Evolutionary conservation across 2,888 invertebrate species (phyloP).

Genomic region (Macrophya annulata): DNA sequence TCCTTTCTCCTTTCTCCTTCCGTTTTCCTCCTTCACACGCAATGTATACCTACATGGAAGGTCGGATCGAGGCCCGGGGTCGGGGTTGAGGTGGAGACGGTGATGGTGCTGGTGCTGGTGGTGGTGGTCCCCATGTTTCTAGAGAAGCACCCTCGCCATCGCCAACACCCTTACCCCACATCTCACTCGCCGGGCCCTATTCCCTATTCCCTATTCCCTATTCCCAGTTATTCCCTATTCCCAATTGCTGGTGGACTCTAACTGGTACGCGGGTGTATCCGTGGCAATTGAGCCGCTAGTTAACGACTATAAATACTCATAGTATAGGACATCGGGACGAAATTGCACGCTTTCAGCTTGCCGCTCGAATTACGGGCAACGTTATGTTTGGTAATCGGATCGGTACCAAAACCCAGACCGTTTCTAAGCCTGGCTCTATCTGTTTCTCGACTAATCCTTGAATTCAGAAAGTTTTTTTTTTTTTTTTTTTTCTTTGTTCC

Average conservation of each 20-base stretch:
- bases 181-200: not conserved
- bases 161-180: not conserved
- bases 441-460: not conserved
- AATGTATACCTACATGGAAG: slow-evolving; percentile 60
- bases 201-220: slow-evolving; percentile 33
- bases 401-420: slow-evolving; percentile 15
- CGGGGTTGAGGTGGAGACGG: slow-evolving; percentile 52
- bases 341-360: slow-evolving; percentile 41
- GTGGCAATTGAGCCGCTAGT: slow-evolving; percentile 52
- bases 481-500: not conserved
- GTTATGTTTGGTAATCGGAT: slow-evolving; percentile 37
- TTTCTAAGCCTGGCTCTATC: slow-evolving; percentile 1
- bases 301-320: slow-evolving; percentile 54
- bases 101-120: slow-evolving; percentile 24
- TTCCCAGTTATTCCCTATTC: slow-evolving; percentile 48
- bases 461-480: not conserved
- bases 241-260: slow-evolving; percentile 48
- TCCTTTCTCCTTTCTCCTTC: slow-evolving; percentile 61
- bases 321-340: slow-evolving; percentile 48
- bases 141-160: not conserved
- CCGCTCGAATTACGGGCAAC: slow-evolving; percentile 40
- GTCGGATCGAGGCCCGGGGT: slow-evolving; percentile 28
- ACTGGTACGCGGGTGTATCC: slow-evolving; percentile 43
- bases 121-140: slow-evolving; percentile 30
- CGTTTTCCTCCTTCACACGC: slow-evolving; percentile 59